Conservation (phyloP, 2,797 vertebrate genomes). For the Pangasius djambal region DNA sequence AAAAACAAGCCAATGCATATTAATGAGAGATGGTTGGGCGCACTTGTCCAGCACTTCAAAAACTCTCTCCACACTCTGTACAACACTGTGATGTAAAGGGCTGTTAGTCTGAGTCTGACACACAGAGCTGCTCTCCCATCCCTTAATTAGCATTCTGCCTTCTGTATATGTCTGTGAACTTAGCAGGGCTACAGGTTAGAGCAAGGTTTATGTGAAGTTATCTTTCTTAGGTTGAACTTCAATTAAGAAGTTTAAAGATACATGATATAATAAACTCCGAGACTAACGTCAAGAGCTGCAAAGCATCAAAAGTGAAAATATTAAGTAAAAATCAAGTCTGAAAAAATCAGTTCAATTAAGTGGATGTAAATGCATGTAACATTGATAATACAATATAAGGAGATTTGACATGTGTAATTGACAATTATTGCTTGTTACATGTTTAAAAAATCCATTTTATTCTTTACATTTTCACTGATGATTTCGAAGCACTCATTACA, state of each 20-base stretch:
- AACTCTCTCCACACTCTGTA: background rate
- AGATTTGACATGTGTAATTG: background rate
- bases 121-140: background rate
- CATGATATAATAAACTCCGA: too few relatives aligned
- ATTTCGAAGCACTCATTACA: background rate
- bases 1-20: slow-evolving; percentile 31
- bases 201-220: slow-evolving; percentile 12
- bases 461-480: background rate
- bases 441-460: background rate
- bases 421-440: background rate
- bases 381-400: background rate
- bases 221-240: background rate
- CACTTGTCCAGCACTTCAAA: slow-evolving; percentile 41
- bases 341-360: background rate
- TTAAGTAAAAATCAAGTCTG: too few relatives aligned
- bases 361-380: background rate
- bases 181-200: background rate
- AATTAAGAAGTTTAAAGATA: too few relatives aligned
- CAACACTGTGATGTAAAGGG: slow-evolving; percentile 18
- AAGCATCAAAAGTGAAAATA: too few relatives aligned
- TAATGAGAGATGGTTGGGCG: slow-evolving; percentile 29
- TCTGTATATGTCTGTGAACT: background rate
- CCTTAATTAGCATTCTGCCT: slow-evolving; percentile 1
- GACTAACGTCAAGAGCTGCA: too few relatives aligned
- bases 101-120: slow-evolving; percentile 9